These are phyloP conservation scores for Condylura cristata DNA, from an alignment of 2,113 vertebrate genomes.

Conservation along the genomic window DNA sequence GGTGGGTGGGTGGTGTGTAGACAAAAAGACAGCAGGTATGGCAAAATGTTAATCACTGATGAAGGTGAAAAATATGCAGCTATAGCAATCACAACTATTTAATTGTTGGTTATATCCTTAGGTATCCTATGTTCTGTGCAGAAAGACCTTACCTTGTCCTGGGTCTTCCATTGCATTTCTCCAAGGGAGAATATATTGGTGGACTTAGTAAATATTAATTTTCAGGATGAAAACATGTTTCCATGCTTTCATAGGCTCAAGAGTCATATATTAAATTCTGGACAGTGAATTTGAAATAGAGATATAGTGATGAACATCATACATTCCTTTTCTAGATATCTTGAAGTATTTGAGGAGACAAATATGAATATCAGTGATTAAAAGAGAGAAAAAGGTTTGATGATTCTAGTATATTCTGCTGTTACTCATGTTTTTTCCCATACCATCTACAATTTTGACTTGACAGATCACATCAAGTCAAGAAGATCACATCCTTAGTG, in stretches of 20 bases:
- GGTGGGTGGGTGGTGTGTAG: not conserved
- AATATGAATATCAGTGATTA: not conserved
- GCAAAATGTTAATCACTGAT: not conserved
- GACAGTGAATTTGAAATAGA: not conserved
- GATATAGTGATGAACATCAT: not conserved
- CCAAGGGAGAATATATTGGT: not conserved
- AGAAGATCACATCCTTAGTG: not conserved
- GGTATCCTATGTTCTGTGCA: not conserved
- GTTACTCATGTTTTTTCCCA: not conserved
- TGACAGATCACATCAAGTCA: not conserved
- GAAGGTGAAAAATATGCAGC: too few relatives aligned
- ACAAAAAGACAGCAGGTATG: not conserved
- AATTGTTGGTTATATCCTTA: not conserved
- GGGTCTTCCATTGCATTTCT: not conserved
- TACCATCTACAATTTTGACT: not conserved
- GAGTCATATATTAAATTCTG: not conserved
- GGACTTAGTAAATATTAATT: not conserved
- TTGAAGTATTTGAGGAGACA: not conserved
- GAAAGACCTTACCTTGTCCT: not conserved
- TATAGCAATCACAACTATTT: not conserved
- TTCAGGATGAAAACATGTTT: not conserved
- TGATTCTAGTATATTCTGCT: not conserved
- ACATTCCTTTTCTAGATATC: not conserved
- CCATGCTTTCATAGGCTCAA: not conserved
- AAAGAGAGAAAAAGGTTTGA: not conserved